These are phyloP conservation scores for Spheniscus mendiculus DNA, from an alignment of 2,113 vertebrate species.

Conservation along the genomic window DNA sequence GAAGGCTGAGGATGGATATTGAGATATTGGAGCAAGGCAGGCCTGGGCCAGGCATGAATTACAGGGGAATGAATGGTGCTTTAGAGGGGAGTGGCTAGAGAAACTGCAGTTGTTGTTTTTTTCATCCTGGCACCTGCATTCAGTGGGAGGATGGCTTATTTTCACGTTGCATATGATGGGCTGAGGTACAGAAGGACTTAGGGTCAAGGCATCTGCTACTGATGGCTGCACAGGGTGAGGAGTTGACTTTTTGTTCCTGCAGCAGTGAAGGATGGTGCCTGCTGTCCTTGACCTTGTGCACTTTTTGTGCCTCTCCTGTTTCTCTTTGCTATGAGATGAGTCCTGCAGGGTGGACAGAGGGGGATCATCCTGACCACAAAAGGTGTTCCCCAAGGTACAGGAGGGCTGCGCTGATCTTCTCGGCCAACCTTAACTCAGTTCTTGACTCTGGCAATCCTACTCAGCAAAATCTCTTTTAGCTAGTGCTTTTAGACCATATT, in stretches of 20 bases:
- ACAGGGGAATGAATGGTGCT: not conserved
- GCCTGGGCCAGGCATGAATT: not conserved
- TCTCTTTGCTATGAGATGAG: not conserved
- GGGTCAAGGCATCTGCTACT: not conserved
- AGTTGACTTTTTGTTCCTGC: not conserved
- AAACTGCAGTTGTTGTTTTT: not conserved
- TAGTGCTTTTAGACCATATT: not conserved
- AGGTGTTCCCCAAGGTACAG: not conserved
- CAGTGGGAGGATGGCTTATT: not conserved
- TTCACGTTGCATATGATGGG: not conserved
- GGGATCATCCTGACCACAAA: not conserved
- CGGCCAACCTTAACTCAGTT: not conserved
- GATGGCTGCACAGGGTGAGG: not conserved
- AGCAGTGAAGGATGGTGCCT: not conserved
- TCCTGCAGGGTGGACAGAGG: not conserved
- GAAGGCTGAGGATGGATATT: no score
- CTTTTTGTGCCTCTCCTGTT: not conserved
- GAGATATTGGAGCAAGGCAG: not conserved
- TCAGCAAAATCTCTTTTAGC: not conserved
- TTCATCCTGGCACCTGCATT: not conserved
- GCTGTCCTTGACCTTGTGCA: fast-evolving
- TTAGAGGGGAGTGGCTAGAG: not conserved
- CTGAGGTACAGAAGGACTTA: not conserved
- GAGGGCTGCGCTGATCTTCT: not conserved
- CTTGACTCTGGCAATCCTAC: not conserved